Conservation (phyloP, 2,113 vertebrate genomes). For the Melanostigma gelatinosum region DNA sequence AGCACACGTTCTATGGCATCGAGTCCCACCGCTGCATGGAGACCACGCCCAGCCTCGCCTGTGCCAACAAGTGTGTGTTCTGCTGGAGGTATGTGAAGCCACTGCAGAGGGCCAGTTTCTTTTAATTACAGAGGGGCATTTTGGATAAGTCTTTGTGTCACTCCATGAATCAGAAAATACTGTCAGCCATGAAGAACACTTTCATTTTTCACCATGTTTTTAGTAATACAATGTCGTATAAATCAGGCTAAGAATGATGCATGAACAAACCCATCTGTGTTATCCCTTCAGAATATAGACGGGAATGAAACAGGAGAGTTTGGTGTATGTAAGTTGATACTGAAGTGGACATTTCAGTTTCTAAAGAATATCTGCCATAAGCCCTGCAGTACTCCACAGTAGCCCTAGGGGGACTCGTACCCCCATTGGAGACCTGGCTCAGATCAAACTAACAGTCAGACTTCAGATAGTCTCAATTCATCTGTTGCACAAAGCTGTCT, state of each 20-base stretch:
- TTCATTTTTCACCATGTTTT: too few relatives aligned
- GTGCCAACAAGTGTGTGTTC: slow-evolving; percentile 97
- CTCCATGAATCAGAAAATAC: too few relatives aligned
- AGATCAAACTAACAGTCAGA: background rate
- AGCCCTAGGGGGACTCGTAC: background rate
- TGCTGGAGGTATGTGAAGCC: slow-evolving; percentile 90
- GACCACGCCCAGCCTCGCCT: slow-evolving; percentile 93
- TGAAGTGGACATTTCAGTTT: too few relatives aligned
- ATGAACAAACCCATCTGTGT: background rate
- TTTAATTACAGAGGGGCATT: too few relatives aligned
- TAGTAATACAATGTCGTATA: too few relatives aligned
- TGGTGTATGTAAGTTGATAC: background rate
- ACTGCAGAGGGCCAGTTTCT: too few relatives aligned
- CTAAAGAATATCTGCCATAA: background rate
- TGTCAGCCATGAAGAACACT: too few relatives aligned
- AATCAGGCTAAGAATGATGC: too few relatives aligned
- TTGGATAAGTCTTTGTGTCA: too few relatives aligned
- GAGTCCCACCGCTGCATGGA: slow-evolving; percentile 98
- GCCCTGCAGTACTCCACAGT: background rate
- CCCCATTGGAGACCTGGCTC: background rate
- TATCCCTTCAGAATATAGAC: too few relatives aligned
- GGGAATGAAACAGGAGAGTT: background rate
- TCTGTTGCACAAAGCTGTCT: background rate
- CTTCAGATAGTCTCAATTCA: background rate
- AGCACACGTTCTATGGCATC: slow-evolving; percentile 96